A percentile compares a stretch with the other conserved stretches of the same genome.
These are phyloP conservation scores for Myotis findleyi DNA, from an alignment of 2,797 vertebrate species.

Conservation along the genomic window DNA sequence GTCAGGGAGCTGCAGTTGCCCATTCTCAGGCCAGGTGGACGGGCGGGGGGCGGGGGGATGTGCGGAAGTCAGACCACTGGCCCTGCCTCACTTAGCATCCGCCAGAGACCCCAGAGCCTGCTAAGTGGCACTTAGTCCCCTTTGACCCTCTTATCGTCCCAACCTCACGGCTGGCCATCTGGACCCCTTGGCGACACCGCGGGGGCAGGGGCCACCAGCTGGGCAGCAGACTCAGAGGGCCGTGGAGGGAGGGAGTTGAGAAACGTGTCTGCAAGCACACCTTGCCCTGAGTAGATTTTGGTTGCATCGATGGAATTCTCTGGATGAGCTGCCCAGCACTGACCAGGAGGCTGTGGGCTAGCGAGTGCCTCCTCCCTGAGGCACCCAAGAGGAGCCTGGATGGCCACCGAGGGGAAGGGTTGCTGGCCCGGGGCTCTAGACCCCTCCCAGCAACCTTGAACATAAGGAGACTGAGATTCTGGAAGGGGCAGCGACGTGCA, in stretches of 20 bases:
- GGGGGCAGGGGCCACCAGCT: background rate
- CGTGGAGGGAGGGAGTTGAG: background rate
- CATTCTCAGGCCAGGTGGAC: background rate
- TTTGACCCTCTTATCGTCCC: background rate
- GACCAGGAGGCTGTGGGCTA: background rate
- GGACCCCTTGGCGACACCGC: background rate
- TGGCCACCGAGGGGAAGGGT: background rate
- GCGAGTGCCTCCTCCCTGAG: background rate
- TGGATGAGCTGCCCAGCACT: background rate
- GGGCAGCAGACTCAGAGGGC: background rate
- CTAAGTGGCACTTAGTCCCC: constrained; percentile 65
- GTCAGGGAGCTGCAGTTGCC: background rate
- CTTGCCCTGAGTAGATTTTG: background rate
- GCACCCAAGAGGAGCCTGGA: background rate
- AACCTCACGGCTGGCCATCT: constrained; percentile 26
- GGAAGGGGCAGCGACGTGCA: background rate
- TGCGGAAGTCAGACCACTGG: background rate
- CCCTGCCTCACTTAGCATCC: background rate
- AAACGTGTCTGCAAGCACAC: rapidly evolving
- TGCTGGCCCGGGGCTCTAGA: background rate
- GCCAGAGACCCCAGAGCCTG: background rate
- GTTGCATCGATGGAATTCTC: background rate
- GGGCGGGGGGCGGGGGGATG: background rate
- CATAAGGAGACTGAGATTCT: background rate
- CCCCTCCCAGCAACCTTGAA: background rate